Conservation (phyloP, 2,113 vertebrate genomes). For the Panthera leo region DNA sequence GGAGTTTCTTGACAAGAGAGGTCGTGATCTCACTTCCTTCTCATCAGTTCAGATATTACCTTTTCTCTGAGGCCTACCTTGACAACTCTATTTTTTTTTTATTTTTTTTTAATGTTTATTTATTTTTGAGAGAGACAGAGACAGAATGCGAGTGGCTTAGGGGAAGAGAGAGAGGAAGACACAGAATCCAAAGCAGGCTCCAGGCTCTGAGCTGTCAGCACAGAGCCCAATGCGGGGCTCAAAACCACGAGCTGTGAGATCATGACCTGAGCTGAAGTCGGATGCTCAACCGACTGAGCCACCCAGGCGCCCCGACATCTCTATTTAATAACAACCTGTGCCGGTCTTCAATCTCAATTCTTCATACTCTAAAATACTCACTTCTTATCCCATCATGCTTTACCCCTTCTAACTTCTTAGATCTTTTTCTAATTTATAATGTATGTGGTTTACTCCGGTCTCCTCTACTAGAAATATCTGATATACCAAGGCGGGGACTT, state of each 20-base stretch:
- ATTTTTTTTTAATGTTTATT: too few species aligned
- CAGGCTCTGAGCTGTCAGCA: too few species aligned
- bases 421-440: neutral
- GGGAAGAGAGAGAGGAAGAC: too few species aligned
- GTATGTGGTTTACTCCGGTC: neutral
- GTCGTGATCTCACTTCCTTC: neutral
- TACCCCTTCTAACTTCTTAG: neutral
- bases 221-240: too few species aligned
- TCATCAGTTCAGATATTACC: neutral
- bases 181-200: too few species aligned
- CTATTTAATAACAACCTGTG: neutral
- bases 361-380: neutral
- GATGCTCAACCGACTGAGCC: too few species aligned
- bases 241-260: too few species aligned
- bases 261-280: too few species aligned
- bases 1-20: accelerated
- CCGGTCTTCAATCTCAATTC: too few species aligned
- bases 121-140: too few species aligned
- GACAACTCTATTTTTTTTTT: neutral
- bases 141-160: too few species aligned
- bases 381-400: neutral
- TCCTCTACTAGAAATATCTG: neutral
- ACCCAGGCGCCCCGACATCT: too few species aligned
- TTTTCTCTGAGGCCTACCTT: accelerated
- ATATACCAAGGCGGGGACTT: neutral